These are phyloP conservation scores for Tautogolabrus adspersus DNA, from an alignment of 2,113 vertebrate genomes.

Conservation along the genomic window DNA sequence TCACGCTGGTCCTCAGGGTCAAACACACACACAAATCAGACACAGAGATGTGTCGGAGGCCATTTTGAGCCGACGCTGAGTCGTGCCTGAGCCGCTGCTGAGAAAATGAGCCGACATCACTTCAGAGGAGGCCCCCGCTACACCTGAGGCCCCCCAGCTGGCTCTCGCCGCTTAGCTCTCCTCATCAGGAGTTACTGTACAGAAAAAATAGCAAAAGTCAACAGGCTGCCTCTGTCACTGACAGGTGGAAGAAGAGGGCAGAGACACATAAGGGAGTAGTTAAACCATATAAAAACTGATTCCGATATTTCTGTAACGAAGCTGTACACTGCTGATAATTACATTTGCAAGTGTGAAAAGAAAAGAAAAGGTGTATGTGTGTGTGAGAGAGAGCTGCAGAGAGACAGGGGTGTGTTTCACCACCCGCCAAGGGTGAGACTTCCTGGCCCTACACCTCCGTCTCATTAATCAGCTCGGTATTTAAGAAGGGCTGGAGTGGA, in stretches of 20 bases:
- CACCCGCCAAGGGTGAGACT: constrained; percentile 89
- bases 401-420: constrained; percentile 60
- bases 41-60: constrained; percentile 77
- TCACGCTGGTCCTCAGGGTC: constrained; percentile 74
- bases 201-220: constrained; percentile 40
- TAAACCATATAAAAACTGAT: constrained; percentile 21
- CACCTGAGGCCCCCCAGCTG: constrained; percentile 60
- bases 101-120: constrained; percentile 79
- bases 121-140: constrained; percentile 64
- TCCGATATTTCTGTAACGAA: constrained; percentile 56
- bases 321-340: constrained; percentile 51
- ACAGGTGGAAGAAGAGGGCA: constrained; percentile 24
- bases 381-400: constrained; percentile 23
- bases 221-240: constrained; percentile 35
- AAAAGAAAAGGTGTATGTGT: constrained; percentile 44
- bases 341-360: constrained; percentile 58
- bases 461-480: constrained; percentile 98
- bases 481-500: constrained; percentile 95
- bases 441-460: constrained; percentile 91
- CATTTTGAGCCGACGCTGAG: constrained; percentile 75
- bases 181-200: constrained; percentile 52
- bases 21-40: constrained; percentile 79
- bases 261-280: constrained; percentile 18
- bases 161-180: constrained; percentile 43
- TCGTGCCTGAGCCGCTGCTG: constrained; percentile 70